These are phyloP conservation scores for Sinella curviseta DNA, from an alignment of 1,140 invertebrate species.

Conservation along the genomic window DNA sequence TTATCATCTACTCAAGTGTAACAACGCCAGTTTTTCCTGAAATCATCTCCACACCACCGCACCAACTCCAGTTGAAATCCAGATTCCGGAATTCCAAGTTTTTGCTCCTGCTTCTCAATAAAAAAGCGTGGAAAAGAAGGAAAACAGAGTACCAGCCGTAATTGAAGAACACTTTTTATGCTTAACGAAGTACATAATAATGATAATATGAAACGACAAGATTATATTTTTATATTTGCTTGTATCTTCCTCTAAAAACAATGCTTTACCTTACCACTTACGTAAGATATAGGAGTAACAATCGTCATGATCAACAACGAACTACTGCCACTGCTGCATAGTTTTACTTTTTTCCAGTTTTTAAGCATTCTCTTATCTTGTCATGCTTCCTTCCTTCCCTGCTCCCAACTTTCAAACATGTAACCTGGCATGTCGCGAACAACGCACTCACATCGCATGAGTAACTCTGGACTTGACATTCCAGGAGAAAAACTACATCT, in stretches of 20 bases:
- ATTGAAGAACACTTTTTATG: constrained; percentile 8
- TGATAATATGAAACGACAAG: not conserved
- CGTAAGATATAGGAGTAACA: not conserved
- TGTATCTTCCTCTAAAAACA: not conserved
- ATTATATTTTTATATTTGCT: not conserved
- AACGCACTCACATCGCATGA: not conserved
- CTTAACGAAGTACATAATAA: not conserved
- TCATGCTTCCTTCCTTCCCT: not conserved
- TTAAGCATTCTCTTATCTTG: not conserved
- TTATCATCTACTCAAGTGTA: no score
- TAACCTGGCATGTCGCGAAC: not conserved
- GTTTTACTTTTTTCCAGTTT: not conserved
- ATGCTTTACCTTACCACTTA: no score
- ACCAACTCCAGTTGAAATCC: no score
- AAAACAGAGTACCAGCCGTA: not conserved
- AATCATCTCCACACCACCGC: no score
- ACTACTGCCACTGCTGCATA: not conserved
- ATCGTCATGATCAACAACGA: not conserved
- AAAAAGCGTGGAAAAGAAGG: not conserved
- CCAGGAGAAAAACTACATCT: not conserved
- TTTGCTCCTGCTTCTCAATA: not conserved
- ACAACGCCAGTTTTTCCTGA: no score
- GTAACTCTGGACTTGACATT: constrained; percentile 22
- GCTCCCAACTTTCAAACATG: not conserved
- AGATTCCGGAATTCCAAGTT: no score